Conservation (phyloP, 2,888 invertebrate genomes). For the Cheilosia pagana region DNA sequence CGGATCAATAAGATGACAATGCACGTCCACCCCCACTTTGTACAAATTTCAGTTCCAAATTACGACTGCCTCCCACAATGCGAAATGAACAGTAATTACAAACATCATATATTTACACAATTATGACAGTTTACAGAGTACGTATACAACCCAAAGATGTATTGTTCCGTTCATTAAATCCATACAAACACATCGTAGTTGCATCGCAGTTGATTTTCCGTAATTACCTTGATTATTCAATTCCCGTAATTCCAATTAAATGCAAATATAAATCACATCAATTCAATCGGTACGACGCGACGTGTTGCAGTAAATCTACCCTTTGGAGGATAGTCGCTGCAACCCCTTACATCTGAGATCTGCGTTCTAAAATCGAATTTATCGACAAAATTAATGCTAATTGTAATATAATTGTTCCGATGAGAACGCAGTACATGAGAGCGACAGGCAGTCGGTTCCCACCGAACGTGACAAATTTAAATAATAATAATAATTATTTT, state of each 20-base stretch:
- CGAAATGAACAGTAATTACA: neutral
- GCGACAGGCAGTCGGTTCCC: conserved; percentile 5
- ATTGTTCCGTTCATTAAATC: conserved; percentile 12
- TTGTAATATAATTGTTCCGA: conserved; percentile 38
- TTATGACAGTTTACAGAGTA: conserved; percentile 2
- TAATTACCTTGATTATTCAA: conserved; percentile 65
- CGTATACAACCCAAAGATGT: neutral
- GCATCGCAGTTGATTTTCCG: conserved; percentile 41
- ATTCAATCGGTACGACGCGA: conserved; percentile 14
- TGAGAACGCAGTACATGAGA: neutral
- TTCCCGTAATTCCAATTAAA: conserved; percentile 59
- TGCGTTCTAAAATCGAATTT: conserved; percentile 28
- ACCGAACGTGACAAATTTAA: conserved; percentile 55
- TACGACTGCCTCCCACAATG: neutral
- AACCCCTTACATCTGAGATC: neutral
- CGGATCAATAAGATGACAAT: no score
- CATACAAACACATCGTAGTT: neutral
- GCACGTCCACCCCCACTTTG: no score
- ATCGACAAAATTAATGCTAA: conserved; percentile 40
- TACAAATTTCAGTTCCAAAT: neutral
- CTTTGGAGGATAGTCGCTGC: no score
- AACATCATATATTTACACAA: neutral
- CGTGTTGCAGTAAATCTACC: neutral
- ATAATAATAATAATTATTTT: conserved; percentile 25
- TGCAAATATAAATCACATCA: conserved; percentile 63